Evolutionary conservation across 2,888 invertebrate genomes (phyloP).

Genomic region (Clitarchus hookeri): DNA sequence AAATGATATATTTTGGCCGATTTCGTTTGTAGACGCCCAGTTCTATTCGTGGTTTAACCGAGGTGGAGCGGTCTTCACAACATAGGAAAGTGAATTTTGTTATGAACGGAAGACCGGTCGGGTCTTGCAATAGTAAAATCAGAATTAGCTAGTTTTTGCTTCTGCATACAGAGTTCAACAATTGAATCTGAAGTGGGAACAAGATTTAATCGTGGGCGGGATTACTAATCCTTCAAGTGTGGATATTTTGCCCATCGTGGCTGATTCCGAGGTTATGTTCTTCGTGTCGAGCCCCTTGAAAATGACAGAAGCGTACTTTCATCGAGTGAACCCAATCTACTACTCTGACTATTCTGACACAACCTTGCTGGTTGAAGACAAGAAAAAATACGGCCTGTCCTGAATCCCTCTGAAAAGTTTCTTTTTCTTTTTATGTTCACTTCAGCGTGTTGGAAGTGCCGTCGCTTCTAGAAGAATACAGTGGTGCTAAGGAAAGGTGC

Average conservation of each 20-base stretch:
- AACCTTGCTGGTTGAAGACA: slow-evolving; percentile 34
- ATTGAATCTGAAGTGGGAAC: background rate
- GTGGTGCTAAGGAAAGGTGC: slow-evolving; percentile 17
- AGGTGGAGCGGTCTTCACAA: background rate
- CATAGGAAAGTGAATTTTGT: background rate
- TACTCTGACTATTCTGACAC: slow-evolving; percentile 73
- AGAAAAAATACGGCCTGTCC: slow-evolving; percentile 34
- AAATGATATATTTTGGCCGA: slow-evolving; percentile 1
- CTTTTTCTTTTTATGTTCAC: slow-evolving; percentile 15
- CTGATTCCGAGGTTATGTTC: slow-evolving; percentile 26
- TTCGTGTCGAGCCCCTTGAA: slow-evolving; percentile 19
- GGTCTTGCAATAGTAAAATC: background rate
- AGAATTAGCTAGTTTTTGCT: background rate
- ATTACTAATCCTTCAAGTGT: background rate
- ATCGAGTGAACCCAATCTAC: slow-evolving; percentile 67
- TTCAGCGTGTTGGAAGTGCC: slow-evolving; percentile 22
- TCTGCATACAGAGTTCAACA: background rate
- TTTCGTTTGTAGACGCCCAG: background rate
- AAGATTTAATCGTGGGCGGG: background rate
- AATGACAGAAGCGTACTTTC: slow-evolving; percentile 39
- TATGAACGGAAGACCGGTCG: background rate
- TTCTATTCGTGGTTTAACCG: background rate
- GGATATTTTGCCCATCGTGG: background rate
- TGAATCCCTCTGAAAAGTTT: slow-evolving; percentile 15
- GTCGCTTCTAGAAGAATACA: slow-evolving; percentile 10